Base-by-base conservation (phyloP, 92 coral and sea anemone genomes). In the Zoanthus sansibaricus region DNA sequence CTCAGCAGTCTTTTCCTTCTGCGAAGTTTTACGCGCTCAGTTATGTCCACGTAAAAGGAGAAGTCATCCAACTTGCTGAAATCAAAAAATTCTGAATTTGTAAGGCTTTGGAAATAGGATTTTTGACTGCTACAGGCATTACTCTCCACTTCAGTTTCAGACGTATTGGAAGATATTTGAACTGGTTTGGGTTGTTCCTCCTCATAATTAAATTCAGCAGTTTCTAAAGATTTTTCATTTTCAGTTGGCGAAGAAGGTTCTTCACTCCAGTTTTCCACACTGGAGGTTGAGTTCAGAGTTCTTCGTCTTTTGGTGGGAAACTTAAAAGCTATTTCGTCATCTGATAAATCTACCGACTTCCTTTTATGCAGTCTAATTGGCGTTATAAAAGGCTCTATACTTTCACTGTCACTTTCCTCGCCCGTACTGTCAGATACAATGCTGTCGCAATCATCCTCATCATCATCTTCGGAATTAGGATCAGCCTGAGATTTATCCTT, bases 371-470 rank as follows among this genome's bases (percentile, higher is more conserved):
- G 25, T 6, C 85, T 80, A 44, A 80, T 80, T 80, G 85, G 75
- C 66, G 85, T 64, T 46, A 66, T 20, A 16, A 80, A 44, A 11
- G 75, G 85, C 13, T 80, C 85, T 9, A 66, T 64, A 7, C 18
- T 44, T 47, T 64, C 85, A 11, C 42, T 72, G 42, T 80, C 85
- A 32, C 85, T 80, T 67, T 66, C 75, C 47, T 80, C 85, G 14
- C 85, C 85, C 5, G 85, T 80, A 67, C 85, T 80, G 62, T 80
- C 85, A 80, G 47, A 44, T n/a, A 80, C 85, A 80, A 80, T 7
- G 17, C 85, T 80, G 9, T 30, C 75, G 51, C 61, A 25, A 20
- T 76, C 80, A 76, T 48, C 37, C 10, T 80, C 83, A 6, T 30
- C 83, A 55, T 30, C 66, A 58, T 58, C 82, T 13, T 7, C 46